Percentiles rank a stretch among this genome's conserved stretches.
Conservation (phyloP, 2,797 vertebrate genomes). For the Gallinago stenura region DNA sequence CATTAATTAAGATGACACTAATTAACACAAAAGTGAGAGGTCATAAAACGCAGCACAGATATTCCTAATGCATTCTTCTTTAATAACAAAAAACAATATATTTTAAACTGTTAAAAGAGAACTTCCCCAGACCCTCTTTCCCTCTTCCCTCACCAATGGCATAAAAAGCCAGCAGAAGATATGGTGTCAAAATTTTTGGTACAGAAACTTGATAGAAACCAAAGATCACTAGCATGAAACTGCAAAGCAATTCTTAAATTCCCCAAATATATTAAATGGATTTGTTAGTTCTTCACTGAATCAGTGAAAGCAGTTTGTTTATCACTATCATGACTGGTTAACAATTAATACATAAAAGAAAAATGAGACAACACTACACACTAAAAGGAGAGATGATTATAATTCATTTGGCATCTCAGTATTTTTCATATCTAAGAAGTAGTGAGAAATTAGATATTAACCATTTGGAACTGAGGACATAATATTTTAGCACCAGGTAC, state of each 20-base stretch:
- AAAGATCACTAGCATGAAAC: neutral
- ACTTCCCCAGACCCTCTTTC: neutral
- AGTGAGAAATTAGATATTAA: neutral
- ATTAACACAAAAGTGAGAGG: neutral
- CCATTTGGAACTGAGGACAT: neutral
- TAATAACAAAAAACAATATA: neutral
- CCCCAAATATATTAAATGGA: constrained; percentile 1
- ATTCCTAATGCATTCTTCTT: neutral
- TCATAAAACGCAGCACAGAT: neutral
- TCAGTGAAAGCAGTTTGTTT: constrained; percentile 36
- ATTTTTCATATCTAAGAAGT: neutral
- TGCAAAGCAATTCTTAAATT: neutral
- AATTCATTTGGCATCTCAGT: neutral
- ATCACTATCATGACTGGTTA: constrained; percentile 44
- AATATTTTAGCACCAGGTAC: neutral
- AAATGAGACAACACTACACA: neutral
- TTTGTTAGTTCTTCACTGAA: neutral
- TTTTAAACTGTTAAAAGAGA: neutral
- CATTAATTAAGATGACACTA: neutral
- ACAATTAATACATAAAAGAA: constrained; percentile 45
- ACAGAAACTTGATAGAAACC: neutral
- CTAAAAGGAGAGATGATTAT: neutral
- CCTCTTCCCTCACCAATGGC: neutral
- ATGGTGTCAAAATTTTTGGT: accelerated
- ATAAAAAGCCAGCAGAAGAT: neutral